Conservation (phyloP, 92 coral and sea anemone genomes). For the Zoanthus gigantus region DNA sequence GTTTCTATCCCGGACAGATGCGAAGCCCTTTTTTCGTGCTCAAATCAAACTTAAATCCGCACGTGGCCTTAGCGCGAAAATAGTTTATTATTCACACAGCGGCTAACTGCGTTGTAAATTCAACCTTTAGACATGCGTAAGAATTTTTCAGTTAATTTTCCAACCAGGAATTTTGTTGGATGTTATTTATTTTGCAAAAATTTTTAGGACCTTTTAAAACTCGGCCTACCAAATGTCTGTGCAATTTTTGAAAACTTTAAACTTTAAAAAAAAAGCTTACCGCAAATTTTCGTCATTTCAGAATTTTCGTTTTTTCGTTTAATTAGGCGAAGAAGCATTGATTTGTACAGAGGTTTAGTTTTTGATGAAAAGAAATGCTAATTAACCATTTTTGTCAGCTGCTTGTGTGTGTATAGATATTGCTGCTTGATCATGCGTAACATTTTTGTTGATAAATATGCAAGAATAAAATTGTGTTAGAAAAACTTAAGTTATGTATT, state of each 20-base stretch:
- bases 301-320: constrained; percentile 31
- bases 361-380: constrained; percentile 48
- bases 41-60: neutral
- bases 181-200: neutral
- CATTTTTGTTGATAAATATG: constrained; percentile 8
- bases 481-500: neutral
- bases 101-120: neutral
- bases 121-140: constrained; percentile 9
- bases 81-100: constrained; percentile 24
- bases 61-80: constrained; percentile 42
- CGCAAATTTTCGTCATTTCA: neutral
- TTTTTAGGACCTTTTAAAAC: constrained; percentile 9
- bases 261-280: neutral
- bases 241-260: constrained; percentile 7
- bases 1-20: constrained; percentile 44
- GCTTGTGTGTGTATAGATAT: constrained; percentile 16
- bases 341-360: constrained; percentile 44
- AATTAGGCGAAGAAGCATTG: constrained; percentile 26
- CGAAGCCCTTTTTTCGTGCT: constrained; percentile 22
- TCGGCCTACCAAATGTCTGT: neutral
- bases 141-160: neutral
- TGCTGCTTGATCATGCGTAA: constrained; percentile 39
- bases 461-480: neutral
- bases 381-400: constrained; percentile 35
- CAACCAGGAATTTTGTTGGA: neutral